Evolutionary conservation across 2,888 invertebrate species (phyloP), one percentile per base, ranked within the genome.

Genomic region (Torymus tubicola): DNA sequence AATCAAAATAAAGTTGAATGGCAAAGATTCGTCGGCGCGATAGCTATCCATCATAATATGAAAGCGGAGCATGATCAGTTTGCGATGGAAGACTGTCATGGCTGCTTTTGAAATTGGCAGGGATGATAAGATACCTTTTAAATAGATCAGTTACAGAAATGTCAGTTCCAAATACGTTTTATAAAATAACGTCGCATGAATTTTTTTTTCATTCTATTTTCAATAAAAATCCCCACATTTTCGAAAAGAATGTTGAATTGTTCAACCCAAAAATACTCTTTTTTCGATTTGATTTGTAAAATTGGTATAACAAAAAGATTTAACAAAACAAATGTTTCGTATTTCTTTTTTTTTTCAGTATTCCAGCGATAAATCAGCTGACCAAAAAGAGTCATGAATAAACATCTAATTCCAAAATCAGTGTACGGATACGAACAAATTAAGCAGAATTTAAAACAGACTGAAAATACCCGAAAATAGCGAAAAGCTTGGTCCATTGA

Each of bases 41-140:
- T 21, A 16, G 67, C 18, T 67, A 67, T 74, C 67, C 67, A 67
- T 74, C 67, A 74, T 58, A 50, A 67, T 73, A 18, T 57, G 64
- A 53, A 73, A 50, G 13, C 50, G 18, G 65, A 21, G 18, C 21
- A 18, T 53, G 53, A 67, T 67, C 67, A 67, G 53, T 53, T 53
- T n/a, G 18, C 16, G 12, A 14, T 67, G 18, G 18, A 67, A 53
- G 21, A 53, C 18, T 74, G 67, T 58, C 65, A 67, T 5, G 52
- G n/a, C 67, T 67, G 73, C 24, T 70, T 71, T 72, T 55, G 31
- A 53, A 63, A 72, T 53, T 63, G 71, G 1, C 50, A 53, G 13
- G 52, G 21, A 8, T 52, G 71, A 71, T 71, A 71, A 71, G 72
- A 72, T 63, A 31, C 24, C 10, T 12, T 58, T 58, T 14, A 42